Conservation (phyloP, 2,113 vertebrate genomes). For the Oryzias woworae region DNA sequence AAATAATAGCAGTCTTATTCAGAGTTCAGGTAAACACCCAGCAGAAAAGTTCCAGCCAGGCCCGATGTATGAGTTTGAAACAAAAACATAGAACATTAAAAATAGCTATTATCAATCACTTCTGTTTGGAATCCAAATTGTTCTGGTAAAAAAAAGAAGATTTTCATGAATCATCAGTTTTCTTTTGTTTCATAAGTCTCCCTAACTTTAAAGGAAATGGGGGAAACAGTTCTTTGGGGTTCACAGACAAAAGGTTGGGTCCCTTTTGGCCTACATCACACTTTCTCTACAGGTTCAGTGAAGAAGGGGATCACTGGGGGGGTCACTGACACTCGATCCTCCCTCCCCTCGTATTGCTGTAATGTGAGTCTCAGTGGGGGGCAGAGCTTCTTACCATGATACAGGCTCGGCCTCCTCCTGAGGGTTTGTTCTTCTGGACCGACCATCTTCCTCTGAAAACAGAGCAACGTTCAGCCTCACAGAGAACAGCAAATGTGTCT, state of each 20-base stretch:
- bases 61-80: no score
- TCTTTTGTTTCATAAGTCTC: background rate
- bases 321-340: background rate
- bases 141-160: background rate
- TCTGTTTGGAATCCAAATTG: background rate
- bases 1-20: no score
- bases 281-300: no score
- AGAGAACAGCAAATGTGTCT: no score
- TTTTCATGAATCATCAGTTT: no score
- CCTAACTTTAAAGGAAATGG: no score
- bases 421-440: constrained; percentile 75
- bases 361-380: background rate
- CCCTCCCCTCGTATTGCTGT: background rate
- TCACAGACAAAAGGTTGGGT: background rate
- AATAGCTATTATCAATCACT: no score
- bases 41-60: no score
- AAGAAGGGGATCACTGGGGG: background rate
- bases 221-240: background rate
- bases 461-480: constrained; percentile 34
- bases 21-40: no score
- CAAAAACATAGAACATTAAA: background rate
- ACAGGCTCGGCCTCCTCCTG: constrained; percentile 75
- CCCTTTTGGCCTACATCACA: background rate
- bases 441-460: constrained; percentile 84
- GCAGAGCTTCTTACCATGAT: constrained; percentile 78